A percentile compares a stretch with the other conserved stretches of the same genome.
Conservation (phyloP, 2,797 vertebrate genomes). For the Bovichtus variegatus region DNA sequence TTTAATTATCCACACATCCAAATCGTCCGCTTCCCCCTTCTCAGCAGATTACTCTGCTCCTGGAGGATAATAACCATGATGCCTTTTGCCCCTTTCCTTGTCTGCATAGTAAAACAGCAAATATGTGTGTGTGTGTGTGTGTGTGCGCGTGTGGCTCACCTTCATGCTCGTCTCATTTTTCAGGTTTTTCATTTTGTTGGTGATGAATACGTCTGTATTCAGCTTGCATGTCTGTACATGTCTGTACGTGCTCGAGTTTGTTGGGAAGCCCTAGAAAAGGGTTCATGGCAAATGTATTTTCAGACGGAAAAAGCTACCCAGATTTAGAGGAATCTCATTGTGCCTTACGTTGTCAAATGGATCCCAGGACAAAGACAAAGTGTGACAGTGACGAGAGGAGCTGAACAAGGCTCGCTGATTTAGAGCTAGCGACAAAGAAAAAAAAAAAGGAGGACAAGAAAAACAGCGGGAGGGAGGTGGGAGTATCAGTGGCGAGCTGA, state of each 20-base stretch:
- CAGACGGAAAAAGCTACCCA: slow-evolving; percentile 78
- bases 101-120: slow-evolving; percentile 54
- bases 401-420: slow-evolving; percentile 59
- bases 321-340: slow-evolving; percentile 70
- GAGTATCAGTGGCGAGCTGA: slow-evolving; percentile 7
- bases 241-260: slow-evolving; percentile 15
- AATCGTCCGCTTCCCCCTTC: slow-evolving; percentile 71
- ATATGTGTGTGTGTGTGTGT: neutral
- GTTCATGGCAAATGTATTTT: slow-evolving; percentile 77
- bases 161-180: slow-evolving; percentile 19
- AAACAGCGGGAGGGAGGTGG: neutral
- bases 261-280: slow-evolving; percentile 60
- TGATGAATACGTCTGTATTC: slow-evolving; percentile 52
- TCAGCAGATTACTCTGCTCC: slow-evolving; percentile 79
- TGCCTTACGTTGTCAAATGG: slow-evolving; percentile 66
- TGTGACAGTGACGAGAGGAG: slow-evolving; percentile 52
- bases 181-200: slow-evolving; percentile 26
- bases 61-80: slow-evolving; percentile 72
- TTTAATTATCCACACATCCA: slow-evolving; percentile 82
- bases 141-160: neutral
- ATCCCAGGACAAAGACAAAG: slow-evolving; percentile 60
- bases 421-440: slow-evolving; percentile 31
- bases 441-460: slow-evolving; percentile 42
- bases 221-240: slow-evolving; percentile 5
- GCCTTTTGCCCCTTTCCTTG: slow-evolving; percentile 53